These are phyloP conservation scores for Drosophila nr. perissopoda DNA, from an alignment of 2,888 invertebrate genomes.

Conservation along the genomic window DNA sequence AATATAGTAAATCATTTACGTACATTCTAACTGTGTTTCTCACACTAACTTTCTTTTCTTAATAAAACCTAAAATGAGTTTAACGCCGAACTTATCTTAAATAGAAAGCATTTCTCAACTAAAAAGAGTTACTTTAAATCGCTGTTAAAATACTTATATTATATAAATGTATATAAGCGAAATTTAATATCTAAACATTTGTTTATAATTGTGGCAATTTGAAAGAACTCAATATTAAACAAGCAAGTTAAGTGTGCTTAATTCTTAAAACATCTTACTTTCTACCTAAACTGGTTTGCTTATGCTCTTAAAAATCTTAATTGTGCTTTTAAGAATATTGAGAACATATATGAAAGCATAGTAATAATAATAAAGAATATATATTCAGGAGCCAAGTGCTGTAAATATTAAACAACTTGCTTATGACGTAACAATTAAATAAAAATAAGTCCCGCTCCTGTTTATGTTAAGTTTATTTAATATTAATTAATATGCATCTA, in stretches of 20 bases:
- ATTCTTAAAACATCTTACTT: not conserved
- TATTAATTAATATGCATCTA: not conserved
- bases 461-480: conserved; percentile 6
- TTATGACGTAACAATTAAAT: not conserved
- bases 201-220: not conserved
- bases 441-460: not conserved
- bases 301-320: not conserved
- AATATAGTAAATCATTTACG: not conserved
- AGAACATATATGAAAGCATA: not conserved
- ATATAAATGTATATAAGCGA: not conserved
- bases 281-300: not conserved
- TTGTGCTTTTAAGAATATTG: not conserved
- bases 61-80: not conserved
- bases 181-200: not conserved
- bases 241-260: not conserved
- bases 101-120: not conserved
- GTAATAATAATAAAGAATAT: not conserved
- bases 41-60: not conserved
- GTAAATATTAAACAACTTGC: not conserved
- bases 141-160: not conserved
- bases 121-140: not conserved
- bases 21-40: not conserved
- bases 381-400: not conserved
- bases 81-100: not conserved
- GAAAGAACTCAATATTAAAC: not conserved